These are phyloP conservation scores for Philonicus albiceps DNA, from an alignment of 2,888 invertebrate species.

Conservation along the genomic window DNA sequence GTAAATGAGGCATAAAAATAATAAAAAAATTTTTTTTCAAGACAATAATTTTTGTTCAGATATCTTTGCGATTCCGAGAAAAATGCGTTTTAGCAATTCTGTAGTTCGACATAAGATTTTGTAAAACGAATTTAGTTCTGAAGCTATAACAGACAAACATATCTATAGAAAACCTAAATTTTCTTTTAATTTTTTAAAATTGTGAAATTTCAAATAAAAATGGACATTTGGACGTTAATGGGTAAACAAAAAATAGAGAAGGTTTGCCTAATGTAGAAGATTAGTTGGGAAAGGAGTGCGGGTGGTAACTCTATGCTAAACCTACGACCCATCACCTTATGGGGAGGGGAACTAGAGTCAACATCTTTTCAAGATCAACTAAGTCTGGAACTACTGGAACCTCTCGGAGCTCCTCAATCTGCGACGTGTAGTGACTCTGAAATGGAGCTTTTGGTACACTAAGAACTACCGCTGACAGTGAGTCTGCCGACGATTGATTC, in stretches of 20 bases:
- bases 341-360: neutral
- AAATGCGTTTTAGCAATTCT: no score
- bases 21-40: no score
- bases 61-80: no score
- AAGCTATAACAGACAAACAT: no score
- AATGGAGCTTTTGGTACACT: neutral
- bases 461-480: neutral
- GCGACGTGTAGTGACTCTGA: neutral
- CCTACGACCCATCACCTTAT: neutral
- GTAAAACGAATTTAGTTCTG: no score
- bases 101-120: no score
- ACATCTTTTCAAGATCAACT: slow-evolving; percentile 17
- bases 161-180: no score
- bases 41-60: no score
- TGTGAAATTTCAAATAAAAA: no score
- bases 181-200: no score
- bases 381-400: neutral
- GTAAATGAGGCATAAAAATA: no score
- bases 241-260: neutral
- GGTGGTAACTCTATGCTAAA: neutral
- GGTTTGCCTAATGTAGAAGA: neutral
- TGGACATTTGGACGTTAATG: neutral
- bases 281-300: neutral
- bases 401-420: neutral
- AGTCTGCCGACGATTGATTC: neutral